Conservation (phyloP, 2,888 invertebrate genomes). For the Balanococcus diminutus region DNA sequence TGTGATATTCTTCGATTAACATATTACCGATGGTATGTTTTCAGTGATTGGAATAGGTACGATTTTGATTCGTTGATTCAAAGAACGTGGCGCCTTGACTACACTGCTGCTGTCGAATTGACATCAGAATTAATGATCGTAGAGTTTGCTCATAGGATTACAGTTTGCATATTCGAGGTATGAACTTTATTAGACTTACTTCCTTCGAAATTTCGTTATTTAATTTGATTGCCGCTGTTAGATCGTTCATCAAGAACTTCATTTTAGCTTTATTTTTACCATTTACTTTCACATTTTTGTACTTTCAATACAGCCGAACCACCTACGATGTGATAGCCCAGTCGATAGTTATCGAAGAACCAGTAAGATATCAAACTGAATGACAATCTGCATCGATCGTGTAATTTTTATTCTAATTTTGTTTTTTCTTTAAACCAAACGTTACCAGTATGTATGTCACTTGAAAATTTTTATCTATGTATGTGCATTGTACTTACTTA, state of each 20-base stretch:
- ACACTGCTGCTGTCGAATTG: conserved; percentile 79
- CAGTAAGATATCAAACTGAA: conserved; percentile 41
- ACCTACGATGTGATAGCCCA: conserved; percentile 53
- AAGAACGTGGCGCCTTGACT: conserved; percentile 76
- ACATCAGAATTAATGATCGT: conserved; percentile 81
- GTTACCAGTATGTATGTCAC: conserved; percentile 28
- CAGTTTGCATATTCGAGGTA: conserved; percentile 86
- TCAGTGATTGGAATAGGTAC: conserved; percentile 76
- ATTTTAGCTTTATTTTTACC: conserved; percentile 86
- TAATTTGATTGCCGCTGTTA: conserved; percentile 69
- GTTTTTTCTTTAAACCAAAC: background rate
- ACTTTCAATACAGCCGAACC: conserved; percentile 54
- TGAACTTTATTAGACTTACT: conserved; percentile 62
- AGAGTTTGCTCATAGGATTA: conserved; percentile 77
- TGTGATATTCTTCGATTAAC: too few species aligned
- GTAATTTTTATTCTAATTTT: background rate
- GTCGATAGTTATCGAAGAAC: conserved; percentile 55
- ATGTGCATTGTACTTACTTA: background rate
- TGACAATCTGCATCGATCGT: background rate
- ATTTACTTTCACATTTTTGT: conserved; percentile 68
- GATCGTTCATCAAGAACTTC: conserved; percentile 85
- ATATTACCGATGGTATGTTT: too few species aligned
- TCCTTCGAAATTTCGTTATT: background rate
- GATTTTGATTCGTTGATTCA: conserved; percentile 72
- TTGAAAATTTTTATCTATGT: conserved; percentile 12